Conservation (phyloP, 1,140 invertebrate genomes). For the Halyomorpha halys region DNA sequence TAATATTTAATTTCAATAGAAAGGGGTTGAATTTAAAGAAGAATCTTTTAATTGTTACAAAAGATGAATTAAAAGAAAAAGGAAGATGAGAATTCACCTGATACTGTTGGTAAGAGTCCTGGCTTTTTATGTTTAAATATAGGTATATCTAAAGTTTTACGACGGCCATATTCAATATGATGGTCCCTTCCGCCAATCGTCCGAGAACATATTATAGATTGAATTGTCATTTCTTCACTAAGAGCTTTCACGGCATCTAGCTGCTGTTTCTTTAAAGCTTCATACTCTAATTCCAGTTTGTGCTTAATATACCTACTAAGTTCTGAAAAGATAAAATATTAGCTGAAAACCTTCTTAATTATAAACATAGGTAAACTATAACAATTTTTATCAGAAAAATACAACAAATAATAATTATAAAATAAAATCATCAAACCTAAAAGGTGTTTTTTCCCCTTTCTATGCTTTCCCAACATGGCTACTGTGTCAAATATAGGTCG, state of each 20-base stretch:
- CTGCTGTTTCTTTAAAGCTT: conserved; percentile 21
- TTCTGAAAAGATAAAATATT: conserved; percentile 26
- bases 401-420: too few species aligned
- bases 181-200: neutral
- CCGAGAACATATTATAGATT: conserved; percentile 6
- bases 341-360: too few species aligned
- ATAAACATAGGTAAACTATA: too few species aligned
- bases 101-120: neutral
- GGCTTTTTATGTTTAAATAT: conserved; percentile 9
- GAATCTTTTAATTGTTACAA: too few species aligned
- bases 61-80: too few species aligned
- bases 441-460: conserved; percentile 29
- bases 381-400: too few species aligned
- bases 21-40: too few species aligned
- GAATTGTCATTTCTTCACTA: conserved; percentile 19
- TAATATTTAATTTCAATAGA: too few species aligned
- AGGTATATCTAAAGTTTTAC: neutral
- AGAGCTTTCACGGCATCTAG: conserved; percentile 14
- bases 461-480: conserved; percentile 27
- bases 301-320: conserved; percentile 27
- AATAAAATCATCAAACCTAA: conserved; percentile 12
- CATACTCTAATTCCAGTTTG: conserved; percentile 24
- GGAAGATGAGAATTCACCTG: too few species aligned
- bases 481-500: conserved; percentile 30
- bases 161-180: neutral